Conservation (phyloP, 2,888 invertebrate species). For the Drosophila heteroneura region DNA sequence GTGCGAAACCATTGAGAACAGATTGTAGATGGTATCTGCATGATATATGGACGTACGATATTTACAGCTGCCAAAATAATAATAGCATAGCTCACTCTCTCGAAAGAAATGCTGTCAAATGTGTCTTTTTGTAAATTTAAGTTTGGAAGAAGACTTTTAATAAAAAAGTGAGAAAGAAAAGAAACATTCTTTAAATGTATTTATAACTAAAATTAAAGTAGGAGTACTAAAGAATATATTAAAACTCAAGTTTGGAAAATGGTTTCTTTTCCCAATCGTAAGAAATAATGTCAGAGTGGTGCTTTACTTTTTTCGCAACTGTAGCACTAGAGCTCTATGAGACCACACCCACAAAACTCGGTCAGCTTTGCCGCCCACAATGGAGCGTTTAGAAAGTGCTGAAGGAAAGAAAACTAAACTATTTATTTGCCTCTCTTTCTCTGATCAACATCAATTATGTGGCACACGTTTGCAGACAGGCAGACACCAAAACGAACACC, state of each 20-base stretch:
- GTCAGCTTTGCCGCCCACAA: slow-evolving; percentile 31
- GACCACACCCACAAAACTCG: slow-evolving; percentile 50
- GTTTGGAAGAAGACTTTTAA: not conserved
- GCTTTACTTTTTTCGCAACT: not conserved
- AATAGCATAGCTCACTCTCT: not conserved
- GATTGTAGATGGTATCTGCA: slow-evolving; percentile 64
- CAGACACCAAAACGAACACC: not conserved
- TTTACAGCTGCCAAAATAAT: not conserved
- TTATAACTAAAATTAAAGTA: not conserved
- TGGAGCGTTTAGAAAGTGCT: slow-evolving; percentile 67
- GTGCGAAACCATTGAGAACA: slow-evolving; percentile 54
- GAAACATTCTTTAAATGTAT: not conserved
- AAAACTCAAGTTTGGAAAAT: not conserved
- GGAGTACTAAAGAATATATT: not conserved
- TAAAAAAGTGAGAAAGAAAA: not conserved
- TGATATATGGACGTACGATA: slow-evolving; percentile 56
- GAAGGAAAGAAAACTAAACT: slow-evolving; percentile 66
- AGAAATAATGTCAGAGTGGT: not conserved
- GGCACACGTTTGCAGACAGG: slow-evolving; percentile 71
- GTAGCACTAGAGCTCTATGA: not conserved
- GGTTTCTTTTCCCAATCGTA: not conserved
- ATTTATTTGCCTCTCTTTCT: slow-evolving; percentile 43
- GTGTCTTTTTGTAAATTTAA: not conserved
- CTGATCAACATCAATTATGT: slow-evolving; percentile 70
- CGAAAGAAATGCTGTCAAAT: not conserved